Percentiles rank a stretch among this genome's conserved stretches.
Evolutionary conservation across 1,140 invertebrate genomes (phyloP).

Genomic region (Tetramorium parvispinum): DNA sequence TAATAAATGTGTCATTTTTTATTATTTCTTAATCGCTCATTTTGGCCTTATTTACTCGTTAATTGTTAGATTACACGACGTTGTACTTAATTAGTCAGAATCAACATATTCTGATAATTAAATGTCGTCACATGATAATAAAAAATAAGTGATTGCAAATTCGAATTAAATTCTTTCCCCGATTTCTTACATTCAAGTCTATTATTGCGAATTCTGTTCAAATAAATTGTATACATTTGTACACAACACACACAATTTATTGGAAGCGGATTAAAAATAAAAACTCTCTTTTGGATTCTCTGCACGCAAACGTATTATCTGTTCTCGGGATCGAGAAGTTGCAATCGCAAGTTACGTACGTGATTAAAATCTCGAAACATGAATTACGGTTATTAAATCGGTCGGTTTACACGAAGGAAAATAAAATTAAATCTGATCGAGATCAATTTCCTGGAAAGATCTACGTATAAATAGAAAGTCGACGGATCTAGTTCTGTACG

Average conservation of each 20-base stretch:
- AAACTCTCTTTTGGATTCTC: neutral
- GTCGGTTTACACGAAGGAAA: neutral
- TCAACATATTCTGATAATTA: neutral
- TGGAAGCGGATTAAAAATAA: neutral
- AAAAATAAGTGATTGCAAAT: neutral
- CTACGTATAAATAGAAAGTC: neutral
- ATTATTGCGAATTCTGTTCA: neutral
- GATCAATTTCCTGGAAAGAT: slow-evolving; percentile 4
- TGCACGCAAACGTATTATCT: neutral
- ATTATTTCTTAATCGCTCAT: no score
- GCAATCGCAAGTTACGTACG: neutral
- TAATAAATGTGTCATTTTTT: no score
- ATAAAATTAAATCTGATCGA: neutral
- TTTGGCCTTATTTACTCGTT: no score
- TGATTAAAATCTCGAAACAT: slow-evolving; percentile 16
- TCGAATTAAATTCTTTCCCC: neutral
- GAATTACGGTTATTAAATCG: slow-evolving; percentile 19
- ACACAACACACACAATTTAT: slow-evolving; percentile 1
- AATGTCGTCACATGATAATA: neutral
- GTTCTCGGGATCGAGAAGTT: slow-evolving; percentile 1
- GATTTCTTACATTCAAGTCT: neutral
- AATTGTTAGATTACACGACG: no score
- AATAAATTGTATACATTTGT: neutral
- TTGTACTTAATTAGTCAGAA: no score
- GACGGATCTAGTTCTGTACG: neutral